phyloP scores from a whole-genome alignment of 1,140 invertebrate genomes.

The Ceratina australensis region DNA sequence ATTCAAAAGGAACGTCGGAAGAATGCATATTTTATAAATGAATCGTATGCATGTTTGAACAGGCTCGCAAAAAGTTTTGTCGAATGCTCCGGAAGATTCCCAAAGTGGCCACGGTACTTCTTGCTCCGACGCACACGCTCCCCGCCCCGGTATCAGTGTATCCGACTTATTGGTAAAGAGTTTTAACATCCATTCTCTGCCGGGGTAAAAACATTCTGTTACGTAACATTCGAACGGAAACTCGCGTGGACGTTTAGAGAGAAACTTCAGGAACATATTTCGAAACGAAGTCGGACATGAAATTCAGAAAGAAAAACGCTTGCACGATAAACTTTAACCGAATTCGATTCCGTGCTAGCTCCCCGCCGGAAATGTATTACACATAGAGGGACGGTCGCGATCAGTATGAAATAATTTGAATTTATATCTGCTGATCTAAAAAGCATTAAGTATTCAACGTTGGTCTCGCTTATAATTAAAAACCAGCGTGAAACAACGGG shows the following conservation, averaged over 20 bases:
- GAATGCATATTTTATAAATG: neutral
- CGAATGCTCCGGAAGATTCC: constrained; percentile 10
- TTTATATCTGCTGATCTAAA: too few relatives aligned
- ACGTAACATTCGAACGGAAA: constrained; percentile 32
- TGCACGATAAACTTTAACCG: neutral
- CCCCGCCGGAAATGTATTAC: too few relatives aligned
- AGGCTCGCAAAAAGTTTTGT: neutral
- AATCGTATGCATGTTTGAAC: neutral
- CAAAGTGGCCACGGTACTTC: neutral
- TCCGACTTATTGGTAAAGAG: constrained; percentile 9
- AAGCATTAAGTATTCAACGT: too few relatives aligned
- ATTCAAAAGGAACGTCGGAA: neutral
- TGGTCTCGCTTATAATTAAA: too few relatives aligned
- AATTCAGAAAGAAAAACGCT: constrained; percentile 23
- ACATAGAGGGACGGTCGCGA: too few relatives aligned
- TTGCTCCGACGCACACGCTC: too few relatives aligned
- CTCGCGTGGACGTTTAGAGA: constrained; percentile 24
- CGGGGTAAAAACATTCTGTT: constrained; percentile 36
- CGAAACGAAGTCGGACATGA: constrained; percentile 10
- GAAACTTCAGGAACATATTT: constrained; percentile 33
- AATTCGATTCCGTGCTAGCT: too few relatives aligned
- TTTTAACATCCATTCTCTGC: constrained; percentile 23
- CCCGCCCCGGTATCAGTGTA: neutral
- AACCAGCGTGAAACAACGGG: too few relatives aligned
- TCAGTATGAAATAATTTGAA: too few relatives aligned